These are phyloP conservation scores for Garra rufa DNA, from an alignment of 2,113 vertebrate genomes.

Conservation along the genomic window DNA sequence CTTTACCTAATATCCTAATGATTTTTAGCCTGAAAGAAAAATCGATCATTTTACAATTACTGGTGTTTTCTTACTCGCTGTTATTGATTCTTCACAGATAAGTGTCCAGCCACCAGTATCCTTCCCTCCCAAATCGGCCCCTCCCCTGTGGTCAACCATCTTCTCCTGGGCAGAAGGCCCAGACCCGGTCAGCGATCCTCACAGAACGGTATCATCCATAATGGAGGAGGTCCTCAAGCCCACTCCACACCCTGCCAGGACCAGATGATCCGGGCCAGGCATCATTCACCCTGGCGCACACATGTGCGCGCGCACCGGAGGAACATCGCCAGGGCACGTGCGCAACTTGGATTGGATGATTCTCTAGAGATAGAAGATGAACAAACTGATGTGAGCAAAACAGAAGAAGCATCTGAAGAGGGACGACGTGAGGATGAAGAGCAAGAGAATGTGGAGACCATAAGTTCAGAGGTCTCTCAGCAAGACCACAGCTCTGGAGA, in stretches of 20 bases:
- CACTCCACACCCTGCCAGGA: slow-evolving; percentile 56
- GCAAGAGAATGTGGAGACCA: slow-evolving; percentile 52
- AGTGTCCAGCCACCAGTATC: slow-evolving; percentile 89
- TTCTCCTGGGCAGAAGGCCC: slow-evolving; percentile 91
- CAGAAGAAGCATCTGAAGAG: background rate
- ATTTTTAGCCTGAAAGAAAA: no score
- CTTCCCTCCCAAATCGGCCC: slow-evolving; percentile 91
- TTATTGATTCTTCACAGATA: slow-evolving; percentile 79
- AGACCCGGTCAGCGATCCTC: slow-evolving; percentile 72
- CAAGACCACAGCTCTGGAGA: slow-evolving; percentile 44
- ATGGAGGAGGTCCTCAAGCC: slow-evolving; percentile 70
- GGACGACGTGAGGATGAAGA: slow-evolving; percentile 64
- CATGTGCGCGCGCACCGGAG: slow-evolving; percentile 90
- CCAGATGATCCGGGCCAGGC: slow-evolving; percentile 75
- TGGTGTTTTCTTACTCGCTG: slow-evolving; percentile 54
- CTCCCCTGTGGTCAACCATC: slow-evolving; percentile 93
- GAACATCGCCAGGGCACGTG: slow-evolving; percentile 82
- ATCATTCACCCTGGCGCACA: slow-evolving; percentile 89
- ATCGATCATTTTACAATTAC: no score
- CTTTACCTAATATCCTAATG: no score
- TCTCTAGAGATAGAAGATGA: slow-evolving; percentile 82
- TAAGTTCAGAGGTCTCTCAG: background rate
- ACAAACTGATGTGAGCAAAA: slow-evolving; percentile 50
- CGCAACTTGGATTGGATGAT: slow-evolving; percentile 84
- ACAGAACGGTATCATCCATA: slow-evolving; percentile 77